Base-by-base conservation (phyloP, 2,888 invertebrate species). In the Plebejus argus region DNA sequence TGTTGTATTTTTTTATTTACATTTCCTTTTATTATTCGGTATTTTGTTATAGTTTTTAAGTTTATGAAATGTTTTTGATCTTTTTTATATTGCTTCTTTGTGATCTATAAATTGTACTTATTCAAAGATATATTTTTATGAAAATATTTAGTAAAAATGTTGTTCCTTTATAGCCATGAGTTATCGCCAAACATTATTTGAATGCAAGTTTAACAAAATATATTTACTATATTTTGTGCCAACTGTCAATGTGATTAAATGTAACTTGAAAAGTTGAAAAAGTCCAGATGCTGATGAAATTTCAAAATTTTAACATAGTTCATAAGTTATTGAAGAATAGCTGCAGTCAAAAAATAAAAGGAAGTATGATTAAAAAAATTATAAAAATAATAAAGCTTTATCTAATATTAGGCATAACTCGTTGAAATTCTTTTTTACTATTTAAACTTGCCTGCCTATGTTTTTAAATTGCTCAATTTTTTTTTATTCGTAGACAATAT, bases 61-160 rank as follows among this genome's bases (percentile, higher is more conserved):
- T 53, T 53, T 18, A 66, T 66, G 66, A 66, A 66, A 28, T 33
- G 23, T 61, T 23, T 66, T 18, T 66, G 4, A 15, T 66, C 20
- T 58, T 15, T 28, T 66, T 28, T 28, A 61, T 61, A 15, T 66
- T 28, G 12, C 23, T 10, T 66, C 12, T 66, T 66, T 66, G 61
- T 66, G 61, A 66, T 66, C 23, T 66, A 23, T 28, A 23, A 66
- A 66, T 66, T 66, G 61, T 66, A 66, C 61, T 66, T 28, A 66
- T 10, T 66, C 61, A 12, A 66, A 23, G 23, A 12, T 20, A 20
- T 66, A 66, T 28, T 66, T 66, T 66, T 28, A 66, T 66, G 10
- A 7, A 23, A 20, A 66, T 66, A 28, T 66, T 66, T 66, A 66
- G 8, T 58, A 58, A 20, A 1, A 15, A 33, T 66, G 28, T 15